Conservation (phyloP, 2,797 vertebrate species). For the Neostethus bicornis region DNA sequence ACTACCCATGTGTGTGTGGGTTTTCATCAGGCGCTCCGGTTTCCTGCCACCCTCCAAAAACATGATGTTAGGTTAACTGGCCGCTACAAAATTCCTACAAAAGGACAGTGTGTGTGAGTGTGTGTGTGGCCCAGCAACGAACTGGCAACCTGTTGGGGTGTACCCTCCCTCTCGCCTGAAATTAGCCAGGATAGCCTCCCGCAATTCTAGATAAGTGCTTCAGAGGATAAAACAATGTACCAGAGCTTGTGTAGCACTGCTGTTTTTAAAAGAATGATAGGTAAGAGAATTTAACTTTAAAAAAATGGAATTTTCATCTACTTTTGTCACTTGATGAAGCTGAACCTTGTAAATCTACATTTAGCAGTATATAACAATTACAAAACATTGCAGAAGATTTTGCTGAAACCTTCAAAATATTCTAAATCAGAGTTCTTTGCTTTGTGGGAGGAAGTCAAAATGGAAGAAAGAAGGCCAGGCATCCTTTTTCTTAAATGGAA, state of each 20-base stretch:
- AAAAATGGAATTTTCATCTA: conserved; percentile 27
- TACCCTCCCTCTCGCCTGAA: no score
- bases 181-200: no score
- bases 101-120: no score
- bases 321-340: conserved; percentile 66
- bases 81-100: no score
- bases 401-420: conserved; percentile 56
- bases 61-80: no score
- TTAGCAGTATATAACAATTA: conserved; percentile 75
- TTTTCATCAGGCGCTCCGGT: no score
- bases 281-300: conserved; percentile 34
- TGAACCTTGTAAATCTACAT: conserved; percentile 68
- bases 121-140: no score
- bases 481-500: conserved; percentile 71
- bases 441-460: conserved; percentile 62
- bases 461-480: conserved; percentile 53
- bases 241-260: conserved; percentile 47
- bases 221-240: no score
- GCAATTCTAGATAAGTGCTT: no score
- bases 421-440: conserved; percentile 37
- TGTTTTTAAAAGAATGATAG: conserved; percentile 56
- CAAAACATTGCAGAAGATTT: conserved; percentile 60
- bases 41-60: no score
- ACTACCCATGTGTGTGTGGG: no score
- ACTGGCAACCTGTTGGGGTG: no score